Percentiles rank a stretch among this genome's conserved stretches.
These are phyloP conservation scores for Ascaphus truei DNA, from an alignment of 2,113 vertebrate species.

Conservation along the genomic window DNA sequence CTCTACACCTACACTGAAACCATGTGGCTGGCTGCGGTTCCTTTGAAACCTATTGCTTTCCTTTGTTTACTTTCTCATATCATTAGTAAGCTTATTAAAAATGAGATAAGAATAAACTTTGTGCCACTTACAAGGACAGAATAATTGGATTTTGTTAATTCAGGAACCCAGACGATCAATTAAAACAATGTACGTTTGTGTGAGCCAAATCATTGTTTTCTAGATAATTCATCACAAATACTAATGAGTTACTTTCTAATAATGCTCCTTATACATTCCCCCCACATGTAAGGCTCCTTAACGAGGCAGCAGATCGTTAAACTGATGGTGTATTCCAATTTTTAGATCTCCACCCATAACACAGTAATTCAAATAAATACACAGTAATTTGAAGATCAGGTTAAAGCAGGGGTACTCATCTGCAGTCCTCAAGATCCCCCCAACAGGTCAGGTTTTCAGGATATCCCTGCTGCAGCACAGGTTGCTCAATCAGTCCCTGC, in stretches of 20 bases:
- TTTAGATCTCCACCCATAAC: too few relatives aligned
- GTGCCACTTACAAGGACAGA: slow-evolving; percentile 51
- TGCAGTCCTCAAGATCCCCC: too few relatives aligned
- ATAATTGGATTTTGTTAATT: slow-evolving; percentile 65
- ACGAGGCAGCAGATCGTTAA: too few relatives aligned
- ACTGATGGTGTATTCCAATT: too few relatives aligned
- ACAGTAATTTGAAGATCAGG: too few relatives aligned
- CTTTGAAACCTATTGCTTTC: slow-evolving; percentile 36
- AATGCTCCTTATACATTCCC: slow-evolving; percentile 26
- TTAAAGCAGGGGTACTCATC: too few relatives aligned
- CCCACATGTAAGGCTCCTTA: slow-evolving; percentile 27
- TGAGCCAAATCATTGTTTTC: slow-evolving; percentile 54
- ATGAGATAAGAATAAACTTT: slow-evolving; percentile 54
- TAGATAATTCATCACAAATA: slow-evolving; percentile 50
- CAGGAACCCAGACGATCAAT: slow-evolving; percentile 51
- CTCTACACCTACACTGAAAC: not conserved
- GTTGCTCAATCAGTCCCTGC: too few relatives aligned
- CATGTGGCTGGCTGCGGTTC: not conserved
- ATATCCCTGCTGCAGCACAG: too few relatives aligned
- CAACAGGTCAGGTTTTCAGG: too few relatives aligned
- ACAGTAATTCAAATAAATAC: too few relatives aligned
- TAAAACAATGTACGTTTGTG: slow-evolving; percentile 48
- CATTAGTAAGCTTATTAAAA: slow-evolving; percentile 56
- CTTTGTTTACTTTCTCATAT: slow-evolving; percentile 54
- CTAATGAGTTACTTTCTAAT: slow-evolving; percentile 45